Base-by-base conservation (phyloP, 2,888 invertebrate genomes). In the Heliconius erato region DNA sequence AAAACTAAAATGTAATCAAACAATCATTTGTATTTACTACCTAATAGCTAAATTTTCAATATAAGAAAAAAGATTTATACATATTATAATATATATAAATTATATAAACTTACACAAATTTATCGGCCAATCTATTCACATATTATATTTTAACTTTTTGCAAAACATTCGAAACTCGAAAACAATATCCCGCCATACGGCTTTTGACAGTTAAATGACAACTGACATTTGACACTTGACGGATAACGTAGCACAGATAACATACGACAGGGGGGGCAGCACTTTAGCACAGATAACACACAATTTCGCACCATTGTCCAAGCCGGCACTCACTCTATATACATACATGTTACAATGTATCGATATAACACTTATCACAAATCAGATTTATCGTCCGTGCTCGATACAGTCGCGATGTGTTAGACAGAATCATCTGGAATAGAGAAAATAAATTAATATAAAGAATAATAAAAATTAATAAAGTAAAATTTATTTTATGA, bases 371-470 rank as follows among this genome's bases (percentile, higher is more conserved):
- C 94, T 94, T 94, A 94, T 94, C 94, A 95, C 95, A 93, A 93
- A 93, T 91, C 93, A 93, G 94, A 93, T 93, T 93, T 93, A 95
- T 95, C 94, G 95, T 95, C 95, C 94, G 91, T 92, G 93, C 94
- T 94, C 94, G 94, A 94, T 93, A 93, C 87, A 93, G 93, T 89
- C 88, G 89, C 89, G 89, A 87, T 88, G 88, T 89, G 93, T 94
- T 96, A 96, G 90, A 96, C 96, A 85, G 96, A 96, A 89, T 96
- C 96, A 90, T 96, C 96, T 96, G 95, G 19, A 88, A 63, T 11
- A n/a, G 16, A 49, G 0, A 7, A 54, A 3, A 54, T 54, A 54
- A 23, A 54, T 54, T 19, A 54, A 19, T 54, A 54, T 54, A 7
- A 3, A 23, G 19, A 54, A 7, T 54, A 49, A 4, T 44, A 44